A percentile compares a stretch with the other conserved stretches of the same genome.
Evolutionary conservation across 2,113 vertebrate genomes (phyloP).

Genomic region (Poeciliopsis turrubarensis): DNA sequence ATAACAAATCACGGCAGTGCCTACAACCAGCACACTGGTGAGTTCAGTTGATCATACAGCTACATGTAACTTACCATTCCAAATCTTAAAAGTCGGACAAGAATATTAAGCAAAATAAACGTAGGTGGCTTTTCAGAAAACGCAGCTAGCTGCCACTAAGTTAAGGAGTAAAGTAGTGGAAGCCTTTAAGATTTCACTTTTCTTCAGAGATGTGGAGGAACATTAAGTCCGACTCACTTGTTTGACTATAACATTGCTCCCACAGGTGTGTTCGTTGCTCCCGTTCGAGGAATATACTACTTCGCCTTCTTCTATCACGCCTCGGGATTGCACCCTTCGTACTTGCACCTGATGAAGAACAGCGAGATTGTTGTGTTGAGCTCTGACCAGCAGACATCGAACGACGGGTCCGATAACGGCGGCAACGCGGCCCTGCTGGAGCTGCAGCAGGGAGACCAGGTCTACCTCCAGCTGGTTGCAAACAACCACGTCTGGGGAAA

Average conservation of each 20-base stretch:
- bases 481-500: slow-evolving; percentile 7
- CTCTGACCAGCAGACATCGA: fast-evolving
- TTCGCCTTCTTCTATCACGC: slow-evolving; percentile 26
- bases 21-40: too few relatives aligned
- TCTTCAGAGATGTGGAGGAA: too few relatives aligned
- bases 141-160: too few relatives aligned
- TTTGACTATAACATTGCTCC: not conserved
- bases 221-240: too few relatives aligned
- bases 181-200: too few relatives aligned
- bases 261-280: slow-evolving; percentile 35
- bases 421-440: slow-evolving; percentile 29
- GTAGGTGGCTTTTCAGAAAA: too few relatives aligned
- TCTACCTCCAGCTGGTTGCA: not conserved
- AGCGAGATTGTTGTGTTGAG: not conserved
- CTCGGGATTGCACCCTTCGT: fast-evolving
- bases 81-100: too few relatives aligned
- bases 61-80: too few relatives aligned
- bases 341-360: slow-evolving; percentile 8
- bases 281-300: slow-evolving; percentile 25
- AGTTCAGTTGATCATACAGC: too few relatives aligned
- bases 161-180: too few relatives aligned
- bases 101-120: too few relatives aligned
- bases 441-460: slow-evolving; percentile 30
- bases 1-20: too few relatives aligned
- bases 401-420: slow-evolving; percentile 24